These are phyloP conservation scores for Epinephelus moara DNA, from an alignment of 2,113 vertebrate genomes.

Conservation along the genomic window DNA sequence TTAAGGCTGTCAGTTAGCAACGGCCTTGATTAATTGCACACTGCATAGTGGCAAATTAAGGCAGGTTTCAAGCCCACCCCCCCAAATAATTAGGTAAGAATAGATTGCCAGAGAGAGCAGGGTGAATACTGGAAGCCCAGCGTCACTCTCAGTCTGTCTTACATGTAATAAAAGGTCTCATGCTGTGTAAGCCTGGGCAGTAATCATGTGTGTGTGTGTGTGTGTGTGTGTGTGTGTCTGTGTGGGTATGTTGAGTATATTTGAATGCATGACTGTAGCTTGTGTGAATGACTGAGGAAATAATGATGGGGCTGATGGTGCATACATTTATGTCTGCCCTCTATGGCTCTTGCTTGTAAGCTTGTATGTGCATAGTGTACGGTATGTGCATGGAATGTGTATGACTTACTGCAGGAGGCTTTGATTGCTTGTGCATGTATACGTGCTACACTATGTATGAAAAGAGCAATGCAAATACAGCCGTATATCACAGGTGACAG, in stretches of 20 bases:
- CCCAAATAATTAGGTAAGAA: conserved; percentile 81
- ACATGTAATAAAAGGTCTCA: conserved; percentile 67
- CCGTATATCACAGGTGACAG: conserved; percentile 34
- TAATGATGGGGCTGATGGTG: conserved; percentile 35
- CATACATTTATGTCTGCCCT: conserved; percentile 33
- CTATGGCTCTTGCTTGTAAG: conserved; percentile 8
- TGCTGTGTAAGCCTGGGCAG: conserved; percentile 42
- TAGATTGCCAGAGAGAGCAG: conserved; percentile 73
- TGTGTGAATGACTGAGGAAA: conserved; percentile 26
- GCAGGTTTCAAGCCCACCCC: conserved; percentile 65
- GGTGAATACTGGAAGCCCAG: conserved; percentile 42
- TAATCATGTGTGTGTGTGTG: conserved; percentile 21
- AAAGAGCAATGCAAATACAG: conserved; percentile 6
- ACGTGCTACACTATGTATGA: background rate
- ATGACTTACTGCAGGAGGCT: background rate
- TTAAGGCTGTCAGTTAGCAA: conserved; percentile 79
- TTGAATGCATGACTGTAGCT: conserved; percentile 45
- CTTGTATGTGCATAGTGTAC: background rate
- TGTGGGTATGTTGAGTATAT: background rate
- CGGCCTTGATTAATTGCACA: conserved; percentile 81
- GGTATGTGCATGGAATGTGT: background rate
- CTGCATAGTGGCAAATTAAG: conserved; percentile 79
- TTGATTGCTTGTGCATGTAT: conserved; percentile 5
- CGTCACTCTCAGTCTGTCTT: conserved; percentile 47
- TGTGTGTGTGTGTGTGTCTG: background rate